These are phyloP conservation scores for Homarus americanus DNA, from an alignment of 1,140 invertebrate species.

Conservation along the genomic window DNA sequence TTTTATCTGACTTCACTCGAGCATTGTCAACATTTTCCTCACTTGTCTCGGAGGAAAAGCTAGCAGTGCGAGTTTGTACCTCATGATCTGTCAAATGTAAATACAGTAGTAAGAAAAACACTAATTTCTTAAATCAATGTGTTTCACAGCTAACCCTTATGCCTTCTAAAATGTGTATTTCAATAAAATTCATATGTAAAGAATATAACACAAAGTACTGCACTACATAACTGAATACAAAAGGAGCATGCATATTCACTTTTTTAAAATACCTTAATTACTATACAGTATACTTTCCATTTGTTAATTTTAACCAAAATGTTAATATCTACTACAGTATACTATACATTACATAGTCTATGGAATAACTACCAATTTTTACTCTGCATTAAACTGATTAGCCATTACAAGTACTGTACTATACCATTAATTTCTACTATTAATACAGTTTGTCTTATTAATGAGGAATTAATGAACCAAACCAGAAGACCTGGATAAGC, in stretches of 20 bases:
- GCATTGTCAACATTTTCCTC: background rate
- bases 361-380: background rate
- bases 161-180: background rate
- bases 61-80: conserved; percentile 49
- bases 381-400: background rate
- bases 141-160: background rate
- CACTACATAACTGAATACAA: conserved; percentile 4
- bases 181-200: conserved; percentile 3
- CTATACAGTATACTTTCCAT: background rate
- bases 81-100: conserved; percentile 50
- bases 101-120: background rate
- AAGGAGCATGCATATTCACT: background rate
- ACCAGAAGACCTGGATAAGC: conserved; percentile 26
- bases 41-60: conserved; percentile 64
- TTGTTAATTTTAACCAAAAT: background rate
- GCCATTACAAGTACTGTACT: background rate
- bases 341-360: background rate
- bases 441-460: background rate
- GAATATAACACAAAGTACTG: background rate
- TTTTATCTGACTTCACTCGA: background rate
- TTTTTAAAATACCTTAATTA: background rate
- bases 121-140: background rate
- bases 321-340: background rate
- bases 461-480: background rate
- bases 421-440: background rate